phyloP scores from a whole-genome alignment of 2,888 invertebrate genomes.

The Arge pagana region DNA sequence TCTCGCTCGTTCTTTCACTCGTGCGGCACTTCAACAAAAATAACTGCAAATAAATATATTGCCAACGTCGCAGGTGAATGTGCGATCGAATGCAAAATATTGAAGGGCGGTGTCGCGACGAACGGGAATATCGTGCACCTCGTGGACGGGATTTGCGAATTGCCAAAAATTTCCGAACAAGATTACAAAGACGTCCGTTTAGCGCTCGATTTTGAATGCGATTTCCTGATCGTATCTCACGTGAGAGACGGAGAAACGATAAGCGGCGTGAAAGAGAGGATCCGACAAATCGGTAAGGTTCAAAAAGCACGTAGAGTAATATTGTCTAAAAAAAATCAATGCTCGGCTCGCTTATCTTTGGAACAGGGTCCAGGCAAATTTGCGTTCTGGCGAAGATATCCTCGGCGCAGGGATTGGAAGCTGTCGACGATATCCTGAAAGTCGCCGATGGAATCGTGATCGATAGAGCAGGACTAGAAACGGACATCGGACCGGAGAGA shows the following conservation, averaged over 20 bases:
- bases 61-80: slow-evolving; percentile 53
- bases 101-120: slow-evolving; percentile 61
- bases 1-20: not conserved
- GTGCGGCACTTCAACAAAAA: slow-evolving; percentile 1
- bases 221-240: slow-evolving; percentile 47
- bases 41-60: too few species aligned
- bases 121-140: slow-evolving; percentile 62
- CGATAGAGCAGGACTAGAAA: slow-evolving; percentile 64
- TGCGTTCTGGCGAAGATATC: slow-evolving; percentile 39
- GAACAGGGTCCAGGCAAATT: slow-evolving; percentile 28
- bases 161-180: slow-evolving; percentile 53
- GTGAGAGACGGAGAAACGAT: slow-evolving; percentile 35
- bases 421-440: slow-evolving; percentile 64
- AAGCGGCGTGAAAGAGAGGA: slow-evolving; percentile 33
- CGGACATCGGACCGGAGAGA: slow-evolving; percentile 61
- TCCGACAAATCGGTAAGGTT: slow-evolving; percentile 35
- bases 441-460: slow-evolving; percentile 71
- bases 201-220: slow-evolving; percentile 39
- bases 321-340: not conserved
- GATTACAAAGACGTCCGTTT: slow-evolving; percentile 59
- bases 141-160: slow-evolving; percentile 61
- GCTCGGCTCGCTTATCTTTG: slow-evolving; percentile 18
- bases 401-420: slow-evolving; percentile 44
- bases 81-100: slow-evolving; percentile 62
- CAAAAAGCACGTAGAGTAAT: slow-evolving; percentile 27